Evolutionary conservation across 2,113 vertebrate genomes (phyloP), one percentile per base, ranked within the genome.

Genomic region (Argyrosomus japonicus): DNA sequence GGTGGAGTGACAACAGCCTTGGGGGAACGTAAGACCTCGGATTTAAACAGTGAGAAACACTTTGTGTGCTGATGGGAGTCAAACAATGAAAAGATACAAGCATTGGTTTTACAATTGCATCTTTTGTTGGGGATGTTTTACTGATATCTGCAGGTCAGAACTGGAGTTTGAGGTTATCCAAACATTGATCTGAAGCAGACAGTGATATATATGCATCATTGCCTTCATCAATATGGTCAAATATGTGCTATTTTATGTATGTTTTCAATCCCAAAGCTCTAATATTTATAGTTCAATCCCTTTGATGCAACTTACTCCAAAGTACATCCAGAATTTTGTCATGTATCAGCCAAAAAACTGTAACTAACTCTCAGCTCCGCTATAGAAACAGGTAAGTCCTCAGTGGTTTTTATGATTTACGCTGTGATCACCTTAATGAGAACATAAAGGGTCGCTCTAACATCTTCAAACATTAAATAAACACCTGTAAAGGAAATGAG

Each of bases 1-100:
- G 75, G 82, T 80, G 76, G 54, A 75, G 64, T 48, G 51, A 63
- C 51, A 63, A 62, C 27, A 15, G 68, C 74, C 68, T 83, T 67
- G 61, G 32, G 56, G 63, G 73, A 50, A 45, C 3, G 4, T 43
- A 53, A 77, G 29, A 67, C 36, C 53, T 75, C 36, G n/a, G 50
- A 73, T 14, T 18, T 40, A 56, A 73, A 36, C 29, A 19, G 19
- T n/a, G 58, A 63, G 56, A 64, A 27, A 50, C 4, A 65, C 25
- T 8, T 43, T 6, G 32, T 23, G 27, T 40, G 5, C 4, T 9
- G 57, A 48, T 6, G 36, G 10, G 18, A 70, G 36, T n/a, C 65
- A 23, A 60, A 72, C 43, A 60, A 68, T 45, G 18, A 71, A 50
- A 56, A 58, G 5, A 48, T 7, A 51, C 10, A 50, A 15, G 17